Evolutionary conservation across 1,140 invertebrate species (phyloP).

Genomic region (Druon quercuslanigerum): DNA sequence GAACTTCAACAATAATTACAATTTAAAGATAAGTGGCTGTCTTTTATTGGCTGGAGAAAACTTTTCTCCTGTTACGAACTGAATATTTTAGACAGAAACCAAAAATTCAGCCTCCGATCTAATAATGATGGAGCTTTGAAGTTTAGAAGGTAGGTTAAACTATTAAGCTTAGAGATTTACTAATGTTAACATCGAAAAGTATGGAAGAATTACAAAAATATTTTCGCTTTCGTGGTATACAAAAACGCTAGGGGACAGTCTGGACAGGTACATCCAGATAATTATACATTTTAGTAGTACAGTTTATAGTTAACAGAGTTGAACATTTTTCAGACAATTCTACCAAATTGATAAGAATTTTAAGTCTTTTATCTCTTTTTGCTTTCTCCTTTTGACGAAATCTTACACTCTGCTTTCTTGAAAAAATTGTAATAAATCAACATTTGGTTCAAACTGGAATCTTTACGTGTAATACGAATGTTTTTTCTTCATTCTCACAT

Average conservation of each 20-base stretch:
- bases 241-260: not conserved
- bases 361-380: not conserved
- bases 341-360: not conserved
- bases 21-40: not conserved
- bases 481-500: not conserved
- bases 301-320: not conserved
- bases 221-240: not conserved
- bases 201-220: not conserved
- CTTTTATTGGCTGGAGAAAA: too few relatives aligned
- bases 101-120: too few relatives aligned
- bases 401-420: slow-evolving; percentile 5
- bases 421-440: not conserved
- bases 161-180: too few relatives aligned
- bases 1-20: not conserved
- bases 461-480: not conserved
- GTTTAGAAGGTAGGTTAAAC: too few relatives aligned
- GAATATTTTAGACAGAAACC: too few relatives aligned
- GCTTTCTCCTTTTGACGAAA: not conserved
- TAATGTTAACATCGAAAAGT: slow-evolving; percentile 5
- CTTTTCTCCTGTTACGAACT: too few relatives aligned
- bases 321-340: not conserved
- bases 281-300: slow-evolving; percentile 17
- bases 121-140: too few relatives aligned
- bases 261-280: slow-evolving; percentile 10
- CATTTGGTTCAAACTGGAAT: not conserved